These are phyloP conservation scores for Dendrocincla fuliginosa DNA, from an alignment of 2,797 vertebrate species.

Conservation along the genomic window DNA sequence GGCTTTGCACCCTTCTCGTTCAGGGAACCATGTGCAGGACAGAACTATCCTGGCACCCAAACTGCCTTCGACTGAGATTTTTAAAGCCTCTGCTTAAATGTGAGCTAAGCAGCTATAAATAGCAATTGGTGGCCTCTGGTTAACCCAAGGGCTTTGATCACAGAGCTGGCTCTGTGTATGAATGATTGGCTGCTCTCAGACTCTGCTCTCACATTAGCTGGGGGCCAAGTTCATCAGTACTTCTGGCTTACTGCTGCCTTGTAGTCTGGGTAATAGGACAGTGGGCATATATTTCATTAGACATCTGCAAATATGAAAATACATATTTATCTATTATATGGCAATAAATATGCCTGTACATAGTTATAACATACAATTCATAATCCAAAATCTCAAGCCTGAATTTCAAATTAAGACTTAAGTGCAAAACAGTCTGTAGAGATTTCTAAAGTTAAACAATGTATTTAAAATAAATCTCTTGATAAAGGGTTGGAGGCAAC, in stretches of 20 bases:
- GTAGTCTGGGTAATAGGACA: neutral
- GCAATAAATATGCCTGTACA: neutral
- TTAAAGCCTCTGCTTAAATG: neutral
- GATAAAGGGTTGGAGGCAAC: neutral
- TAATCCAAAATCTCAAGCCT: neutral
- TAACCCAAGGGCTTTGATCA: conserved; percentile 19
- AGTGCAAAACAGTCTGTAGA: neutral
- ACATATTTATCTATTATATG: neutral
- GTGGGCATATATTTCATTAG: neutral
- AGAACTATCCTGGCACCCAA: neutral
- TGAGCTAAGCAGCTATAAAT: conserved; percentile 10
- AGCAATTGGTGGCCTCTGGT: neutral
- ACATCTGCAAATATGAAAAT: neutral
- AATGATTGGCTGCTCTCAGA: neutral
- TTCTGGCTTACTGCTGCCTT: neutral
- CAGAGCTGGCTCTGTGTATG: neutral
- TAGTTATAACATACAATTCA: neutral
- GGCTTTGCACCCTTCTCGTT: neutral
- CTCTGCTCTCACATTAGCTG: neutral
- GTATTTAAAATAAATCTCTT: neutral
- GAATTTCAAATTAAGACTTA: neutral
- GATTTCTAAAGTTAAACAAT: neutral
- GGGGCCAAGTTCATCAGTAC: neutral
- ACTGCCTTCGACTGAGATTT: neutral
- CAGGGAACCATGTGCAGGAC: neutral